Base-by-base conservation (phyloP, 1,140 invertebrate species). In the Brachionus manjavacas region DNA sequence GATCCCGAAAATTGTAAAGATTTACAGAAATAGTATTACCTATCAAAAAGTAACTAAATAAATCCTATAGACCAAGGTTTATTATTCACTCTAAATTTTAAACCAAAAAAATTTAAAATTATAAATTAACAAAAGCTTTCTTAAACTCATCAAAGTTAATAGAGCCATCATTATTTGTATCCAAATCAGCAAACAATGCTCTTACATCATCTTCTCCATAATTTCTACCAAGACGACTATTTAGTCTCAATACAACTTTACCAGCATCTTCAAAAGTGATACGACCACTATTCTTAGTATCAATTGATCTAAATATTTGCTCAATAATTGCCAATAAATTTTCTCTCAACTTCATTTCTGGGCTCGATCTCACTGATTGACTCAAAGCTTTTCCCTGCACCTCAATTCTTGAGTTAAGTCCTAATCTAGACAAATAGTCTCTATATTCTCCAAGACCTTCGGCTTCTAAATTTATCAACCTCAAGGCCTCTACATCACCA, bases 101-200 rank as follows among this genome's bases (percentile, higher is more conserved):
- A 31, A 8, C 31, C 2, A n/a, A 14, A 14, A 35, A 68, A 68
- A 1, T 31, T 20, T 43, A 43, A 43, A 74, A 74, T 46, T 43
- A 43, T 41, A 41, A n/a, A 74, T 74, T 74, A 20, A 80, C n/a
- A 80, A 80, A 80, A n/a, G 78, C 78, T 41, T 55, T 80, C n/a
- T 55, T 80, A 23, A 80, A 80, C 35, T 80, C 78, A 11, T 80
- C 43, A 31, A 80, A 80, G 31, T 28, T 39, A 35, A 80, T 55
- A 4, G 78, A 60, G 23, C 78, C 78, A 64, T 80, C 46, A 35
- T 49, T 52, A 23, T 80, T 39, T 52, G 4, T 39, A 39, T 80
- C 78, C 12, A 80, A 64, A 64, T 31, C 46, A 20, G 28, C 28
- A 64, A 80, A 80, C 25, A 80, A 25, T 16, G 46, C 55, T 41